Percentiles rank a stretch among this genome's conserved stretches.
Conservation (phyloP, 23 tunicate genomes). For the Ciona savignyi region DNA sequence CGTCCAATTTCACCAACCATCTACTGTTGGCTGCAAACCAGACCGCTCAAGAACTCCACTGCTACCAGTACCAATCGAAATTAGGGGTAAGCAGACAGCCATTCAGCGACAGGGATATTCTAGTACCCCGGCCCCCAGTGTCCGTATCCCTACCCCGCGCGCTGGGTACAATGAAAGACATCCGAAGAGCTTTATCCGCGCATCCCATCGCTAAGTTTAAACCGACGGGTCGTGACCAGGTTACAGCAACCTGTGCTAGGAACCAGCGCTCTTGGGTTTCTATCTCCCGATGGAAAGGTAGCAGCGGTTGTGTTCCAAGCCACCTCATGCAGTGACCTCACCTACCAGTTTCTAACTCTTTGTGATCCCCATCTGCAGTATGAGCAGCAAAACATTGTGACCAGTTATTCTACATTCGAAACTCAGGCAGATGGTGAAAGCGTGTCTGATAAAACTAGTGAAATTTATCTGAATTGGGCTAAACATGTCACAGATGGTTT, state of each 20-base stretch:
- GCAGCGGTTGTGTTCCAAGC: background rate
- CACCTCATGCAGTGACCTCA: background rate
- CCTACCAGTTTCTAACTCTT: background rate
- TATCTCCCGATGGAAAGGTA: background rate
- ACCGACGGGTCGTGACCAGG: background rate
- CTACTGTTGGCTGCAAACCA: slow-evolving; percentile 10
- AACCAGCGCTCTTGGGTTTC: background rate
- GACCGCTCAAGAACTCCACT: slow-evolving; percentile 1
- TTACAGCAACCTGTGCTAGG: background rate
- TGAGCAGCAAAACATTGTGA: background rate
- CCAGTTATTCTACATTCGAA: background rate
- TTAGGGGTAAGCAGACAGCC: background rate
- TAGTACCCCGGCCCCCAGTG: background rate
- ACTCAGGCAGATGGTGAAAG: background rate
- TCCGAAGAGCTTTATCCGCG: background rate
- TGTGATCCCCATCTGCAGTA: background rate
- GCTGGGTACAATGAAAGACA: background rate
- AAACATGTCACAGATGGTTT: no score
- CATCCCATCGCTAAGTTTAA: background rate
- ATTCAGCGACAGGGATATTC: background rate
- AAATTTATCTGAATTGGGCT: background rate
- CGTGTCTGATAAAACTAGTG: background rate
- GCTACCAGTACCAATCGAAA: background rate
- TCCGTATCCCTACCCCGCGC: background rate
- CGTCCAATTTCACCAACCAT: background rate